Percentiles rank a stretch among this genome's conserved stretches.
Evolutionary conservation across 2,797 vertebrate species (phyloP).

Genomic region (Rhodeus uyekii): DNA sequence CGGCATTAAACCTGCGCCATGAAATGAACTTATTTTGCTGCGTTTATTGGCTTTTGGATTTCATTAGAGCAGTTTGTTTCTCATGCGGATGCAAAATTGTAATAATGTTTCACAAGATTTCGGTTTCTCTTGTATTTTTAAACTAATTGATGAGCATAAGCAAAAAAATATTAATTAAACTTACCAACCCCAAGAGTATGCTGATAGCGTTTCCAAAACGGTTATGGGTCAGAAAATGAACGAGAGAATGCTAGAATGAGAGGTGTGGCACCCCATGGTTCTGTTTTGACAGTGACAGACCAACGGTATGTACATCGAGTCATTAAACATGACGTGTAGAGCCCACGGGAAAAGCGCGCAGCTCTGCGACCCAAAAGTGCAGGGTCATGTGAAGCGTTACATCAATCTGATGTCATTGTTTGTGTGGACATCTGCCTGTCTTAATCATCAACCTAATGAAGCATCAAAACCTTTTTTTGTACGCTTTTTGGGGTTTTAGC

Average conservation of each 20-base stretch:
- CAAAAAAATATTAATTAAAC: not conserved
- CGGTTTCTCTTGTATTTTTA: too few species aligned
- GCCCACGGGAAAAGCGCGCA: not conserved
- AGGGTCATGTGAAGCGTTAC: slow-evolving; percentile 6
- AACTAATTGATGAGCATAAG: not conserved
- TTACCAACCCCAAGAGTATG: not conserved
- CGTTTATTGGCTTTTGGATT: not conserved
- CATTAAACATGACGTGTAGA: slow-evolving; percentile 39
- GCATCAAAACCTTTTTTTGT: slow-evolving; percentile 3
- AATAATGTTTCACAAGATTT: too few species aligned
- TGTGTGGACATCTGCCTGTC: slow-evolving; percentile 28
- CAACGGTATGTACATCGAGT: slow-evolving; percentile 28
- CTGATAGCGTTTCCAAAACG: not conserved
- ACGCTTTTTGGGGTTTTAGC: not conserved
- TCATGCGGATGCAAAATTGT: too few species aligned
- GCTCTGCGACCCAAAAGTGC: slow-evolving; percentile 27
- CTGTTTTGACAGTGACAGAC: slow-evolving; percentile 17
- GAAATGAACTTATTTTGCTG: too few species aligned
- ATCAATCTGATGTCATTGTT: slow-evolving; percentile 5
- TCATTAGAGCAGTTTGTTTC: not conserved
- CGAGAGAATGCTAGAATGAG: not conserved
- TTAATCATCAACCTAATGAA: slow-evolving; percentile 5
- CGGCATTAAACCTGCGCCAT: too few species aligned
- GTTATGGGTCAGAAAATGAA: slow-evolving; percentile 3
- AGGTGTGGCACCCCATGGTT: not conserved